Base-by-base conservation (phyloP, 2,888 invertebrate species). In the Hedya salicella region DNA sequence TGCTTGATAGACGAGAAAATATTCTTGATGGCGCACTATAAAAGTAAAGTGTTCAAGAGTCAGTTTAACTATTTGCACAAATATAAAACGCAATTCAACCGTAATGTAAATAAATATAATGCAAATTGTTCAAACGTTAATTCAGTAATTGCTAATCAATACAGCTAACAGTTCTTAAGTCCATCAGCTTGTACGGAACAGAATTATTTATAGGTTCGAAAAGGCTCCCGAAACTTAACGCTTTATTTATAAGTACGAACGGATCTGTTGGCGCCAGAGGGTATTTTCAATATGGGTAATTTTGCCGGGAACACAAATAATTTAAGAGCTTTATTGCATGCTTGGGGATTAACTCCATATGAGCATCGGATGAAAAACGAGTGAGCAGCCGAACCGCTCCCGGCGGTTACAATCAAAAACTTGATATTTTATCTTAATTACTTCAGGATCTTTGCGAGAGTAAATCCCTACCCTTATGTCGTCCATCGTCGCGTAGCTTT, bases 271-370 rank as follows among this genome's bases (percentile, higher is more conserved):
- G 88, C 86, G 82, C 82, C 82, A 88, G 87, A 87, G 89, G 89
- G 90, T 89, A 90, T 89, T 90, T 90, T 89, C 91, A 90, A 91
- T 91, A 90, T 89, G 89, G 91, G 90, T 90, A 90, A 91, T 91
- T 90, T 91, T 81, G 87, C 86, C 79, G 84, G 86, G 82, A 88
- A 88, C 86, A 87, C 88, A 89, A 91, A 91, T 91, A 89, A 88
- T 90, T 89, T 86, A 86, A 86, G 84, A 86, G 88, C 87, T 89
- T 89, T 90, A 90, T 90, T 91, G 89, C 89, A 88, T 89, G 87
- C 87, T 88, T 82, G 80, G 80, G 91, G 91, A 91, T 91, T 91
- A 91, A 87, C 87, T 89, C 82, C 80, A 84, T 87, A 89, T 88
- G 89, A 87, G 82, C 88, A 84, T 82, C 88, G 89, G 89, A 89